Percentiles rank a stretch among this genome's conserved stretches.
Conservation (phyloP, 2,113 vertebrate species). For the Pituophis catenifer region DNA sequence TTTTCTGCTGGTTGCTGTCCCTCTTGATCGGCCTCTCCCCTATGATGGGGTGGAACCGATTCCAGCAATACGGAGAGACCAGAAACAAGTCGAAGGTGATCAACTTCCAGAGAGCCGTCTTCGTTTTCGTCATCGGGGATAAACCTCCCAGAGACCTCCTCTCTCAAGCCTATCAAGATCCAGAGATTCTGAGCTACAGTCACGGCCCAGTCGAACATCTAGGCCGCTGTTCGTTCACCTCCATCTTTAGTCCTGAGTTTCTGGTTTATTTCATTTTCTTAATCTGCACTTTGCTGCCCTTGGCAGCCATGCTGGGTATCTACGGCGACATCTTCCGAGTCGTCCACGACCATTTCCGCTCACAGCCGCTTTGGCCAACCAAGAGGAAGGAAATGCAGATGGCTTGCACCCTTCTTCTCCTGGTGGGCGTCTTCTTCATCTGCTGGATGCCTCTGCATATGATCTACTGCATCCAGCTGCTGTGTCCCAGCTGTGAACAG, state of each 20-base stretch:
- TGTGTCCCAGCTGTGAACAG: slow-evolving; percentile 49
- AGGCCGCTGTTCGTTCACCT: slow-evolving; percentile 67
- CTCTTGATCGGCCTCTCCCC: slow-evolving; percentile 73
- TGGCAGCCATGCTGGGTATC: slow-evolving; percentile 65
- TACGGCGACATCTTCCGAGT: slow-evolving; percentile 63
- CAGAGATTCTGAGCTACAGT: slow-evolving; percentile 65
- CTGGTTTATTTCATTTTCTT: slow-evolving; percentile 69
- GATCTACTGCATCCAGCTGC: slow-evolving; percentile 63
- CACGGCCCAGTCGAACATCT: slow-evolving; percentile 71
- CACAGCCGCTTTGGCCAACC: slow-evolving; percentile 24
- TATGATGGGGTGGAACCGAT: slow-evolving; percentile 69
- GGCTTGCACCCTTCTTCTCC: slow-evolving; percentile 62
- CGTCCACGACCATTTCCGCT: slow-evolving; percentile 21
- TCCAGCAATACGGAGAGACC: slow-evolving; percentile 48
- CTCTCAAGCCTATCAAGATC: slow-evolving; percentile 70
- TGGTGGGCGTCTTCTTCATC: slow-evolving; percentile 72
- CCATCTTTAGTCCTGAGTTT: slow-evolving; percentile 65
- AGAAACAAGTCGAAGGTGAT: not conserved
- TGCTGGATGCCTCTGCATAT: slow-evolving; percentile 73
- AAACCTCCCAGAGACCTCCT: slow-evolving; percentile 73
- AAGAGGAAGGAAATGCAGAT: slow-evolving; percentile 42
- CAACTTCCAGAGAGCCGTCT: slow-evolving; percentile 48
- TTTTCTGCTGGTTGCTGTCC: slow-evolving; percentile 73
- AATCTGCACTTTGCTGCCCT: slow-evolving; percentile 66
- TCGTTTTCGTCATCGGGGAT: slow-evolving; percentile 59